Conservation (phyloP, 2,797 vertebrate genomes). For the Enteromius treurensis region DNA sequence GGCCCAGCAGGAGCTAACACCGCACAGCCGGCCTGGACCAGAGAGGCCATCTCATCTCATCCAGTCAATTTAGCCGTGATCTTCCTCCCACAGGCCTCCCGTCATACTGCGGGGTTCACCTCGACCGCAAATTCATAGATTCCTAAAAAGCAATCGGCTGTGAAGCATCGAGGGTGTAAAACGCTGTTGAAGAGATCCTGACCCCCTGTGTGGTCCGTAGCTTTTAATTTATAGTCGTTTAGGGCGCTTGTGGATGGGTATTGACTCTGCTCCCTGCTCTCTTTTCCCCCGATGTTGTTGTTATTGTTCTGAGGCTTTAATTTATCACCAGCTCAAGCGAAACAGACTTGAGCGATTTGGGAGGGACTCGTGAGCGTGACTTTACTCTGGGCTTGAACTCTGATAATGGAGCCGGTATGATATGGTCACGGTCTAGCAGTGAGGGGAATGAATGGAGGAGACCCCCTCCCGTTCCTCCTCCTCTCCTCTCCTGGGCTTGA, state of each 20-base stretch:
- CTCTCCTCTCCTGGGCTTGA: slow-evolving; percentile 9
- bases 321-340: slow-evolving; percentile 61
- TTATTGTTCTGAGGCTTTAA: slow-evolving; percentile 62
- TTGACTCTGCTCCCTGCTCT: slow-evolving; percentile 49
- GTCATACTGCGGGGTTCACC: neutral
- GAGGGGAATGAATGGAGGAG: slow-evolving; percentile 52
- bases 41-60: slow-evolving; percentile 51
- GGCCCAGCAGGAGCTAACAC: slow-evolving; percentile 39
- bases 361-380: slow-evolving; percentile 37
- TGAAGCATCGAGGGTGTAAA: slow-evolving; percentile 51
- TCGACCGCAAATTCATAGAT: slow-evolving; percentile 53
- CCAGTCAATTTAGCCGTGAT: slow-evolving; percentile 54
- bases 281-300: slow-evolving; percentile 52
- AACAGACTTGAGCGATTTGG: slow-evolving; percentile 51
- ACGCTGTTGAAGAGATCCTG: slow-evolving; percentile 49
- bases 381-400: slow-evolving; percentile 58
- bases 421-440: slow-evolving; percentile 50
- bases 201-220: slow-evolving; percentile 52
- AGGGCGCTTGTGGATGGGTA: slow-evolving; percentile 54
- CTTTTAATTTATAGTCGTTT: slow-evolving; percentile 60
- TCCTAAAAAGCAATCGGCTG: slow-evolving; percentile 56
- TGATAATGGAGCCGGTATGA: slow-evolving; percentile 56
- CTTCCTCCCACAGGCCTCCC: slow-evolving; percentile 27
- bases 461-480: neutral
- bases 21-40: slow-evolving; percentile 45